A percentile compares a stretch with the other conserved stretches of the same genome.
These are phyloP conservation scores for Nematolebias whitei DNA, from an alignment of 2,113 vertebrate species.

Conservation along the genomic window DNA sequence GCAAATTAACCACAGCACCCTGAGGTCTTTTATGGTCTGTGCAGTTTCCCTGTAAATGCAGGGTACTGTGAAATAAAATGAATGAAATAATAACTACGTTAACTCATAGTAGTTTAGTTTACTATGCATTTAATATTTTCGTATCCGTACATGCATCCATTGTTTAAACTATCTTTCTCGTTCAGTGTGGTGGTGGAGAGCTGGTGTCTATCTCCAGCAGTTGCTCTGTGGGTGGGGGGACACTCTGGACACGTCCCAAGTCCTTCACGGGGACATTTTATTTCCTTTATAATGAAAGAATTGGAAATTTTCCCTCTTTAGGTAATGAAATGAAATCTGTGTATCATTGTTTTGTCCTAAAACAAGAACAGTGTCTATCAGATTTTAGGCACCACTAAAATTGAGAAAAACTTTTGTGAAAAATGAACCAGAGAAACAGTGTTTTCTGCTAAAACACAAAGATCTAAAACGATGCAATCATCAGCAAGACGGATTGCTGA, in stretches of 20 bases:
- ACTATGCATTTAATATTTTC: neutral
- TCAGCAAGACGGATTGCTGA: too few relatives aligned
- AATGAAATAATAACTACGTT: neutral
- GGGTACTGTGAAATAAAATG: neutral
- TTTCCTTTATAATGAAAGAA: neutral
- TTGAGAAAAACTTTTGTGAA: conserved; percentile 20
- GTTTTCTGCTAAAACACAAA: too few relatives aligned
- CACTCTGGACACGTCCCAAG: too few relatives aligned
- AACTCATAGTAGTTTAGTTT: conserved; percentile 10
- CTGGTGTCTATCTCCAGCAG: too few relatives aligned
- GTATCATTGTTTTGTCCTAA: neutral
- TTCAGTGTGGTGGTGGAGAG: too few relatives aligned
- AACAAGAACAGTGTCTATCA: conserved; percentile 7
- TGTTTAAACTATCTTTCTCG: too few relatives aligned
- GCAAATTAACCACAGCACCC: conserved; percentile 35
- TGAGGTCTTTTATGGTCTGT: conserved; percentile 9
- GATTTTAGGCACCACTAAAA: conserved; percentile 6
- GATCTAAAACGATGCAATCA: too few relatives aligned
- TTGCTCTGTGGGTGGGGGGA: too few relatives aligned
- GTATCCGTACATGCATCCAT: too few relatives aligned
- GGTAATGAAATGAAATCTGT: neutral
- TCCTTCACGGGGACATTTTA: neutral
- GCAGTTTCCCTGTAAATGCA: conserved; percentile 11
- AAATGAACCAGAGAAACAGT: neutral
- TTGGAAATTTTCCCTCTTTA: neutral